Evolutionary conservation across 2,888 invertebrate species (phyloP).

Genomic region (Epinotia brunnichana): DNA sequence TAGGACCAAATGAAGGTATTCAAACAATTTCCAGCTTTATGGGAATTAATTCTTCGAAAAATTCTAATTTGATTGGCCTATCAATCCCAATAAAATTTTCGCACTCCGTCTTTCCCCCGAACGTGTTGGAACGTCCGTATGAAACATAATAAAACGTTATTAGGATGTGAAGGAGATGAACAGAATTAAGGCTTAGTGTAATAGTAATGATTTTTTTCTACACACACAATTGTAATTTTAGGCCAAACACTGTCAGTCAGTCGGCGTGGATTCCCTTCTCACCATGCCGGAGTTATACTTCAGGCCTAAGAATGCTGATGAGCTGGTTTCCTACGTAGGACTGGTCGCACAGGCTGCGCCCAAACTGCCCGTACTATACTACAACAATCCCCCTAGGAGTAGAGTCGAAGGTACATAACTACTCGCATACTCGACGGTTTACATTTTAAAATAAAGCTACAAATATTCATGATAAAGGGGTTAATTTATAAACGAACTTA

Average conservation of each 20-base stretch:
- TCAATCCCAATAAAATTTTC: too few species aligned
- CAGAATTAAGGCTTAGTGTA: background rate
- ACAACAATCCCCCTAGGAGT: conserved; percentile 90
- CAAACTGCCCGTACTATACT: conserved; percentile 90
- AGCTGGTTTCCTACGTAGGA: conserved; percentile 87
- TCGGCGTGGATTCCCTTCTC: conserved; percentile 87
- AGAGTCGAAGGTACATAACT: conserved; percentile 89
- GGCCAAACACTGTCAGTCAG: conserved; percentile 87
- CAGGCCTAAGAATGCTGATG: conserved; percentile 85
- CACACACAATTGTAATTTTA: conserved; percentile 54
- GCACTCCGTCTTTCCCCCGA: too few species aligned
- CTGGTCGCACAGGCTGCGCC: conserved; percentile 88
- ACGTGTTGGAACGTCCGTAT: too few species aligned
- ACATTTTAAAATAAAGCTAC: background rate
- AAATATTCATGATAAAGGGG: background rate
- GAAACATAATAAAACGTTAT: too few species aligned
- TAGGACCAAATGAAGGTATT: too few species aligned
- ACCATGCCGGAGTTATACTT: conserved; percentile 91
- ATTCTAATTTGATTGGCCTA: too few species aligned
- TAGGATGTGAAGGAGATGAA: too few species aligned
- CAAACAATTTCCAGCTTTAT: too few species aligned
- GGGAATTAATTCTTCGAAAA: too few species aligned
- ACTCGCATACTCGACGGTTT: too few species aligned
- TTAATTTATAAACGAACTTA: background rate
- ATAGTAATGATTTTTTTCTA: background rate